Percentiles rank a stretch among this genome's conserved stretches.
These are phyloP conservation scores for Tarsius wallacei DNA, from an alignment of 2,797 vertebrate species.

Conservation along the genomic window DNA sequence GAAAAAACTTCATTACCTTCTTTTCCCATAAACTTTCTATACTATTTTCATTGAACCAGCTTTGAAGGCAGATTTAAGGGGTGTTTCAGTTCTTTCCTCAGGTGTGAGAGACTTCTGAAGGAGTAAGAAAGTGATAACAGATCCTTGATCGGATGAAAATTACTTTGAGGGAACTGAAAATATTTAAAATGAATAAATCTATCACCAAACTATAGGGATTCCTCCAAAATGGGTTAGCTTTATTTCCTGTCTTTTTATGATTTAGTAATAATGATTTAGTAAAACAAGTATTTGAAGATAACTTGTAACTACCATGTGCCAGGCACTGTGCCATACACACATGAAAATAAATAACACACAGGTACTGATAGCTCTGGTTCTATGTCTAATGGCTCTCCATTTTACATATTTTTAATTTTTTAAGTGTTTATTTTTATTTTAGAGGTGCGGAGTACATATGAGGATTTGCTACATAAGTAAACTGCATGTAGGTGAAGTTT, in stretches of 20 bases:
- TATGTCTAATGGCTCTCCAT: neutral
- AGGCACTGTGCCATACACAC: neutral
- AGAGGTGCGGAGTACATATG: too few species aligned
- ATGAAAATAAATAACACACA: conserved; percentile 34
- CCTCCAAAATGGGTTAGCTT: conserved; percentile 37
- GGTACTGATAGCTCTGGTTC: neutral
- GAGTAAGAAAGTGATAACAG: neutral
- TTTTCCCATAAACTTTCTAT: conserved; percentile 42
- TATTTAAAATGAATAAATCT: conserved; percentile 64
- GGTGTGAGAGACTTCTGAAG: conserved; percentile 63
- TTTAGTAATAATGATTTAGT: conserved; percentile 18
- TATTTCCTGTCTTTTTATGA: conserved; percentile 19
- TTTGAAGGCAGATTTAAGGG: conserved; percentile 42
- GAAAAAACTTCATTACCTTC: neutral
- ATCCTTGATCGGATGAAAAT: conserved; percentile 48
- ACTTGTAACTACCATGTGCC: neutral
- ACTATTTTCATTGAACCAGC: neutral
- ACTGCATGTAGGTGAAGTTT: too few species aligned
- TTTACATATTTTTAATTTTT: conserved; percentile 50
- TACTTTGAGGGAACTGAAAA: conserved; percentile 53
- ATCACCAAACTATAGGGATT: neutral
- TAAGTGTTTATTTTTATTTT: too few species aligned
- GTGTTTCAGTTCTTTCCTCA: conserved; percentile 8
- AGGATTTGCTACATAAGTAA: too few species aligned
- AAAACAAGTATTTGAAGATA: neutral